A percentile compares a stretch with the other conserved stretches of the same genome.
Evolutionary conservation across 2,797 vertebrate species (phyloP).

Genomic region (Hoplostethus atlanticus): DNA sequence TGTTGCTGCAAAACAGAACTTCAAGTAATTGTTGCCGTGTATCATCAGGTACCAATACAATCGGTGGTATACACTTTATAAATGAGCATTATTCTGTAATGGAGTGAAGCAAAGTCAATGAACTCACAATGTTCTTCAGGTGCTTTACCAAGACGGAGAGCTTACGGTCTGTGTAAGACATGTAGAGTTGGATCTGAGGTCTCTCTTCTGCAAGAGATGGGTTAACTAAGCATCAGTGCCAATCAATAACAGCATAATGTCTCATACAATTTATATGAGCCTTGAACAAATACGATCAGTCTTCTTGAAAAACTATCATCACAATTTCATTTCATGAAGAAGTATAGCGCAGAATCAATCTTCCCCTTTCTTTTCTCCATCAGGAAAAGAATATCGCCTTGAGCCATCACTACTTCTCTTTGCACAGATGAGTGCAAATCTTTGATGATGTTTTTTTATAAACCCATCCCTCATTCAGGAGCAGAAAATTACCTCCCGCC

Average conservation of each 20-base stretch:
- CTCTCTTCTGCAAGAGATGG: conserved; percentile 55
- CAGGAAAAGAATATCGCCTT: background rate
- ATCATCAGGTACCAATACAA: no score
- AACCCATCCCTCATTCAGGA: background rate
- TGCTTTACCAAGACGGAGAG: conserved; percentile 88
- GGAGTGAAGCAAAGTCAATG: background rate
- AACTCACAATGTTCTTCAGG: conserved; percentile 88
- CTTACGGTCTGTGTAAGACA: conserved; percentile 74
- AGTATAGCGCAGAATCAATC: background rate
- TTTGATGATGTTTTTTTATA: background rate
- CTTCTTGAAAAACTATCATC: background rate
- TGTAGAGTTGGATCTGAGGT: conserved; percentile 84
- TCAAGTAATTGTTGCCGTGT: no score
- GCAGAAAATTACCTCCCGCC: conserved; percentile 58
- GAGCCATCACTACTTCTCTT: background rate
- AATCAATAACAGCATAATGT: background rate
- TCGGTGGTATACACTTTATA: background rate
- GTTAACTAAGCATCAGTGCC: background rate
- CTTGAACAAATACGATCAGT: background rate
- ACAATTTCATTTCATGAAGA: background rate
- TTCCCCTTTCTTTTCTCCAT: background rate
- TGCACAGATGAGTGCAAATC: background rate
- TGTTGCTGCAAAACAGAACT: background rate
- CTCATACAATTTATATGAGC: background rate
- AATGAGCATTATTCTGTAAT: background rate